phyloP scores from a whole-genome alignment of 2,113 vertebrate species.

The Coracopsis vasa region DNA sequence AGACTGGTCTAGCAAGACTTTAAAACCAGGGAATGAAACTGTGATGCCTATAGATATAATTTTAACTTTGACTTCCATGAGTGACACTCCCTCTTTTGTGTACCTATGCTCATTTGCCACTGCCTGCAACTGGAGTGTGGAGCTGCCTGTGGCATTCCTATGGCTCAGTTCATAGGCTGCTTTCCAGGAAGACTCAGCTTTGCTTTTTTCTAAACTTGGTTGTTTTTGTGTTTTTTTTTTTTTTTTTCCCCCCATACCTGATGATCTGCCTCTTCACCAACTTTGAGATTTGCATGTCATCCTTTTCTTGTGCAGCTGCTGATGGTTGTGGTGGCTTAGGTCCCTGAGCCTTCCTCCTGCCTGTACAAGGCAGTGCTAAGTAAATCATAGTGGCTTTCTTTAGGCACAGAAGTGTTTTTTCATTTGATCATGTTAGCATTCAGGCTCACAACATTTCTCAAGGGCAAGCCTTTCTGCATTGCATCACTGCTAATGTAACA shows the following conservation, averaged over 20 bases:
- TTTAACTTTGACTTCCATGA: neutral
- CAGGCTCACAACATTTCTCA: neutral
- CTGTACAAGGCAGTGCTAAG: neutral
- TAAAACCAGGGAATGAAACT: neutral
- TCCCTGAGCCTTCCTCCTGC: neutral
- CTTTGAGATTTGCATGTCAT: neutral
- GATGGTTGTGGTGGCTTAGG: neutral
- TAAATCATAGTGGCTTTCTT: neutral
- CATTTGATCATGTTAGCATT: neutral
- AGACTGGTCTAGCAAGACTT: neutral
- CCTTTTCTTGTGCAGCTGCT: neutral
- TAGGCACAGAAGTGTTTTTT: neutral
- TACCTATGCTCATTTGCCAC: neutral
- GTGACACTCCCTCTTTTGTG: neutral
- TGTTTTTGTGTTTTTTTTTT: neutral
- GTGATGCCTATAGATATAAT: neutral
- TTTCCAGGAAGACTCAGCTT: neutral
- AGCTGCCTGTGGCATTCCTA: neutral
- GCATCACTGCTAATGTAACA: neutral
- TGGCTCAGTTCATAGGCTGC: neutral
- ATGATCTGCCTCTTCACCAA: accelerated
- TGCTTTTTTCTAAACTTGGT: neutral
- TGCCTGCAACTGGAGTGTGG: neutral
- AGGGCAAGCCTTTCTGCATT: neutral
- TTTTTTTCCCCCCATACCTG: accelerated